Percentiles rank a stretch among this genome's conserved stretches.
phyloP scores from a whole-genome alignment of 2,888 invertebrate species.

The Baccha elongata region DNA sequence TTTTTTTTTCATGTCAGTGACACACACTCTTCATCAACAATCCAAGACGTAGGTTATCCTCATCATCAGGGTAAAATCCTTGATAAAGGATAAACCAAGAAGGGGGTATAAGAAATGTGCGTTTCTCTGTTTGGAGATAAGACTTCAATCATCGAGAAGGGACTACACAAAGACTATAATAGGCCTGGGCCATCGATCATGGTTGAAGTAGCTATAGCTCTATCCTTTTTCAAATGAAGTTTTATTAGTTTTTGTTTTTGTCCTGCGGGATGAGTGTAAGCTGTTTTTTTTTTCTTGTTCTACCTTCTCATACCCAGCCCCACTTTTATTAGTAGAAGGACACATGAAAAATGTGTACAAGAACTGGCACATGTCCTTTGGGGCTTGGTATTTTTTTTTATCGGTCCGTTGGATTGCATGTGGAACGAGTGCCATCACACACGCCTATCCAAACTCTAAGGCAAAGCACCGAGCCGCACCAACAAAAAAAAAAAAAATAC shows the following conservation, averaged over 20 bases:
- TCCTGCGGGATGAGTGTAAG: slow-evolving; percentile 49
- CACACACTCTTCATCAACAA: slow-evolving; percentile 33
- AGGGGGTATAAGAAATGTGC: background rate
- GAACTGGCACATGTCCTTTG: slow-evolving; percentile 70
- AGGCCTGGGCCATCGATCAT: slow-evolving; percentile 55
- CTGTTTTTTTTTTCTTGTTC: slow-evolving; percentile 11
- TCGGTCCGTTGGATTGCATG: slow-evolving; percentile 55
- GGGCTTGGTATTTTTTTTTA: slow-evolving; percentile 58
- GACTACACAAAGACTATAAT: slow-evolving; percentile 15
- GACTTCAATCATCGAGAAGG: slow-evolving; percentile 56
- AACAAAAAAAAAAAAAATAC: slow-evolving; percentile 52
- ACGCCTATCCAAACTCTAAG: slow-evolving; percentile 58
- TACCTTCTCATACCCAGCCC: background rate
- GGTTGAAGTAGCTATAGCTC: slow-evolving; percentile 25
- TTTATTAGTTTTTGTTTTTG: slow-evolving; percentile 57
- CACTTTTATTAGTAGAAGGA: slow-evolving; percentile 20
- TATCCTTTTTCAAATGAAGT: slow-evolving; percentile 51
- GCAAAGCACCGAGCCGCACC: slow-evolving; percentile 52
- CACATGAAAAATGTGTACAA: slow-evolving; percentile 65
- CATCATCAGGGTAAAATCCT: slow-evolving; percentile 33
- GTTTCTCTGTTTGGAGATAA: slow-evolving; percentile 27
- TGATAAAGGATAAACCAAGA: slow-evolving; percentile 22
- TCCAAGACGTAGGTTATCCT: slow-evolving; percentile 33
- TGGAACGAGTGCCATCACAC: slow-evolving; percentile 31
- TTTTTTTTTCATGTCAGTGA: slow-evolving; percentile 25